Conservation (phyloP, 1,140 invertebrate species). For the Zophobas morio region DNA sequence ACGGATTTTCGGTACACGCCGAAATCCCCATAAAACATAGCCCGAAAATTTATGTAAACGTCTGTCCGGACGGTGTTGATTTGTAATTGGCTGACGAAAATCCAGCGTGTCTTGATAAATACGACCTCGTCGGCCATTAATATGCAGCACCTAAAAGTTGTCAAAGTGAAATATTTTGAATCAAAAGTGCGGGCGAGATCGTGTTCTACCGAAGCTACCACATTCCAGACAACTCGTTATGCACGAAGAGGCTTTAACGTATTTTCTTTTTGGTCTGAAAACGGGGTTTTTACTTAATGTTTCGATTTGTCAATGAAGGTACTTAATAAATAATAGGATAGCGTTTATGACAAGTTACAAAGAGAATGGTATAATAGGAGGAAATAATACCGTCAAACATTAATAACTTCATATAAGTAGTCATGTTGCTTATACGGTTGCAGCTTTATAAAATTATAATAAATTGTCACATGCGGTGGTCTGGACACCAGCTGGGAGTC, state of each 20-base stretch:
- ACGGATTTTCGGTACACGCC: not conserved
- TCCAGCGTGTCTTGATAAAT: slow-evolving; percentile 38
- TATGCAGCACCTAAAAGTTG: slow-evolving; percentile 39
- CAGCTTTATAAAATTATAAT: slow-evolving; percentile 65
- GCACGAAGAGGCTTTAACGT: slow-evolving; percentile 24
- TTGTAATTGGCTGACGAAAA: slow-evolving; percentile 27
- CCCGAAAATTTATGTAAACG: slow-evolving; percentile 6
- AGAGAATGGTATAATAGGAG: slow-evolving; percentile 48
- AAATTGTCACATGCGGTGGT: slow-evolving; percentile 66
- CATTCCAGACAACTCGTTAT: slow-evolving; percentile 38
- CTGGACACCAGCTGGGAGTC: slow-evolving; percentile 58
- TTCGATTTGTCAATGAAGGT: slow-evolving; percentile 6
- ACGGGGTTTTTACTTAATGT: slow-evolving; percentile 13
- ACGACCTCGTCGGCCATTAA: slow-evolving; percentile 13
- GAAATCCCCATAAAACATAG: no score
- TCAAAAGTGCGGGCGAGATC: slow-evolving; percentile 40
- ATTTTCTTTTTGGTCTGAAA: slow-evolving; percentile 12
- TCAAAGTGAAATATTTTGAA: slow-evolving; percentile 41
- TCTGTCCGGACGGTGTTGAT: slow-evolving; percentile 14
- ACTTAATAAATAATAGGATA: slow-evolving; percentile 3
- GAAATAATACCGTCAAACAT: slow-evolving; percentile 65
- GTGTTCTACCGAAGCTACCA: slow-evolving; percentile 40
- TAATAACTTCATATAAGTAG: slow-evolving; percentile 64
- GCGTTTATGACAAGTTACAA: slow-evolving; percentile 28
- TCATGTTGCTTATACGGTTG: slow-evolving; percentile 59